Conservation (phyloP, 2,888 invertebrate species). For the Chrysina gloriosa region DNA sequence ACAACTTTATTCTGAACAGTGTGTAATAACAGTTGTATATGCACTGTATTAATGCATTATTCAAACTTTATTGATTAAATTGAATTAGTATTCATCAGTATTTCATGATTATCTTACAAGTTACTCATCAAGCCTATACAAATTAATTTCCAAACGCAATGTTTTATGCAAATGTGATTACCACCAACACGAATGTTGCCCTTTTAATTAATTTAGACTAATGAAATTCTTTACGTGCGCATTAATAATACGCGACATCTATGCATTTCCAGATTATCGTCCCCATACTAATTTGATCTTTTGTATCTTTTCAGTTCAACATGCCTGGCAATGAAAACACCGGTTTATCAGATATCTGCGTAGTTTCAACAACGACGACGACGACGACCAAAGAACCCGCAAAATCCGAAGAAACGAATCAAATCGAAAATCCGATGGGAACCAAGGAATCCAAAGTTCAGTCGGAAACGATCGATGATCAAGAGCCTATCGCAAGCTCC, state of each 20-base stretch:
- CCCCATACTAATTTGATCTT: conserved; percentile 21
- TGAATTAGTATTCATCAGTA: too few relatives aligned
- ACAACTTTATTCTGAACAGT: too few relatives aligned
- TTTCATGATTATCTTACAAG: too few relatives aligned
- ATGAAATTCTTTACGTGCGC: background rate
- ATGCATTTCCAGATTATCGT: background rate
- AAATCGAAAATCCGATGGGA: conserved; percentile 44
- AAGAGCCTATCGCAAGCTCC: background rate
- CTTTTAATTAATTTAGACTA: background rate
- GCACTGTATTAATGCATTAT: too few relatives aligned
- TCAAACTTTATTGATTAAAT: too few relatives aligned
- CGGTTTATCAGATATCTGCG: conserved; percentile 34
- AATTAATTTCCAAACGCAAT: conserved; percentile 13
- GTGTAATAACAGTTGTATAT: too few relatives aligned
- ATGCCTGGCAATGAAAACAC: conserved; percentile 48
- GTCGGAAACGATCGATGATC: conserved; percentile 14
- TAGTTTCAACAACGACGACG: conserved; percentile 35
- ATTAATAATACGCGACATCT: background rate
- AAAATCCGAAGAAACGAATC: conserved; percentile 20
- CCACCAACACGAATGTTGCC: background rate
- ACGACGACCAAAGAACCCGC: conserved; percentile 6
- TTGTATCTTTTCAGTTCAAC: conserved; percentile 50
- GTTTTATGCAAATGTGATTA: conserved; percentile 3
- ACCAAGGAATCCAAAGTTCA: conserved; percentile 50
- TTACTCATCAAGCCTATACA: background rate